phyloP scores from a whole-genome alignment of 2,888 invertebrate genomes.

The Orthosia incerta region DNA sequence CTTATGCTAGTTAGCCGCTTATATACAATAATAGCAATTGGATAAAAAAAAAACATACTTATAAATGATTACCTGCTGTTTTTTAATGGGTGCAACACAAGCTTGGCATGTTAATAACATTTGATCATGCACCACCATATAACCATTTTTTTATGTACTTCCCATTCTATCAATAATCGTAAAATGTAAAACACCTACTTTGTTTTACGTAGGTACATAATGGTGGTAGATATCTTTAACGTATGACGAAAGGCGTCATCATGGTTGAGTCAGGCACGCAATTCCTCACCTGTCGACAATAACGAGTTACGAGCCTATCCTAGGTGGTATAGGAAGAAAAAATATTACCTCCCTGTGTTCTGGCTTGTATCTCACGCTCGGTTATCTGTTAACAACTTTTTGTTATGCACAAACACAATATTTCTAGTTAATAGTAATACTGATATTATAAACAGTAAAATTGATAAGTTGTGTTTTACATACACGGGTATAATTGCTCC shows the following conservation, averaged over 20 bases:
- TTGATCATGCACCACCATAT: slow-evolving; percentile 19
- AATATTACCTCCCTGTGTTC: slow-evolving; percentile 27
- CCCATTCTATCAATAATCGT: slow-evolving; percentile 6
- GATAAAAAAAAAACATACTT: background rate
- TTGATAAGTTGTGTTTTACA: slow-evolving; percentile 25
- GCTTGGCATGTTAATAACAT: slow-evolving; percentile 13
- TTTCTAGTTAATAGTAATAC: background rate
- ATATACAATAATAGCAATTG: slow-evolving; percentile 3
- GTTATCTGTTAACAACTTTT: slow-evolving; percentile 49
- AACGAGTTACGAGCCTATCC: slow-evolving; percentile 38
- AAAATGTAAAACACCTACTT: background rate
- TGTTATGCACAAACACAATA: slow-evolving; percentile 42
- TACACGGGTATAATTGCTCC: slow-evolving; percentile 24
- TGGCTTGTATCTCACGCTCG: slow-evolving; percentile 4
- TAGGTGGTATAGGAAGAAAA: background rate
- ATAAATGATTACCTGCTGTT: slow-evolving; percentile 7
- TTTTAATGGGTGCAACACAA: background rate
- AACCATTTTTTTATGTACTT: background rate
- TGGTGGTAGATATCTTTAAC: background rate
- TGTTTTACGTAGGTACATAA: slow-evolving; percentile 10
- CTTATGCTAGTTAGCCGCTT: slow-evolving; percentile 30
- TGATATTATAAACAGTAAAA: background rate
- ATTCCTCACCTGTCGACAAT: background rate
- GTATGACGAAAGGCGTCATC: background rate
- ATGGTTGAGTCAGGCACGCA: background rate